A percentile compares a stretch with the other conserved stretches of the same genome.
Conservation (phyloP, 2,113 vertebrate genomes). For the Pterocles gutturalis region DNA sequence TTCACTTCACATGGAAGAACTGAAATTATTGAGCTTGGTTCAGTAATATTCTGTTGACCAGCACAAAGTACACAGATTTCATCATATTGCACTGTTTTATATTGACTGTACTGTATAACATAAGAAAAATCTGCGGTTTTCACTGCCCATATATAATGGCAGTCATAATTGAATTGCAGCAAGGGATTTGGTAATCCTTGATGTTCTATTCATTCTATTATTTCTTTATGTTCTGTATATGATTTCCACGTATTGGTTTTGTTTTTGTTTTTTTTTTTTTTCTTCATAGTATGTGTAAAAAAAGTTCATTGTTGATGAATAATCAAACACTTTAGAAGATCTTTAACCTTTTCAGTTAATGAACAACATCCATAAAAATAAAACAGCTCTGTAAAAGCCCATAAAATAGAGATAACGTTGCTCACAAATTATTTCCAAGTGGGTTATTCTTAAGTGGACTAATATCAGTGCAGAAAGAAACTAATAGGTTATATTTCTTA, state of each 20-base stretch:
- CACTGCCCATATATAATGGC: background rate
- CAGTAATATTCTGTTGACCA: background rate
- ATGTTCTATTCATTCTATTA: background rate
- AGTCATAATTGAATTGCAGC: background rate
- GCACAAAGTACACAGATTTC: background rate
- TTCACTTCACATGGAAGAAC: background rate
- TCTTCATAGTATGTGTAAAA: background rate
- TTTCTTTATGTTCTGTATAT: background rate
- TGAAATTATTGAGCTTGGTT: background rate
- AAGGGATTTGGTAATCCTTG: background rate
- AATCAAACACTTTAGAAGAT: background rate
- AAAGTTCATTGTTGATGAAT: background rate
- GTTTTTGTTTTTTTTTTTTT: background rate
- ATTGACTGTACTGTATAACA: background rate
- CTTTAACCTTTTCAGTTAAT: constrained; percentile 15
- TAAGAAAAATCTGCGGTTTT: background rate
- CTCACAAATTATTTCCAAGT: constrained; percentile 5
- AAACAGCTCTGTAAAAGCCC: background rate
- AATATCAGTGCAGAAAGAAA: background rate
- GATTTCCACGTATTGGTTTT: background rate
- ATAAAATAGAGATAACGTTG: background rate
- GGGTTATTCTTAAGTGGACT: background rate
- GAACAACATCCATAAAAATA: background rate
- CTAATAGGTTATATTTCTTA: background rate
- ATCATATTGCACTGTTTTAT: background rate